These are phyloP conservation scores for Chaenocephalus aceratus DNA, from an alignment of 2,113 vertebrate genomes.

Conservation along the genomic window DNA sequence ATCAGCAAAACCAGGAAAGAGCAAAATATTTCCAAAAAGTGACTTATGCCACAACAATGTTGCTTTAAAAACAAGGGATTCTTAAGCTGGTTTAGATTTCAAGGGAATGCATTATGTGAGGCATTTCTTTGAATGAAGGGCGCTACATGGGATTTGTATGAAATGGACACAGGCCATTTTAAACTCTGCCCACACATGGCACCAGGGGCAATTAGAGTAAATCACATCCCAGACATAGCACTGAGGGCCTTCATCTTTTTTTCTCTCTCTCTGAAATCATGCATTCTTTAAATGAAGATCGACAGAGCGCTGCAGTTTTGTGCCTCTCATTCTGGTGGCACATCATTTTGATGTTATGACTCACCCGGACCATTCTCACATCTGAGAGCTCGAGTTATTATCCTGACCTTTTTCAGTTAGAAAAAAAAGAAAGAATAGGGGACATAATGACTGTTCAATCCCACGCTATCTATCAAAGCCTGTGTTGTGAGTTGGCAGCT, in stretches of 20 bases:
- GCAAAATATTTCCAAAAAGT: slow-evolving; percentile 27
- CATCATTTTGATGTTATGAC: slow-evolving; percentile 70
- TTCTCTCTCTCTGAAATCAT: slow-evolving; percentile 47
- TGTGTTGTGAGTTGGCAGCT: slow-evolving; percentile 44
- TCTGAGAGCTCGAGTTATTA: slow-evolving; percentile 45
- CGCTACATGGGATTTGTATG: neutral
- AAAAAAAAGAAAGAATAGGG: neutral
- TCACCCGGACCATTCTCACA: slow-evolving; percentile 54
- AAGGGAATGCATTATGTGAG: neutral
- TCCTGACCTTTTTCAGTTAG: slow-evolving; percentile 58
- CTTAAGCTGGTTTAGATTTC: slow-evolving; percentile 14
- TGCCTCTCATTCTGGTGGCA: slow-evolving; percentile 69
- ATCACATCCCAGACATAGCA: slow-evolving; percentile 56
- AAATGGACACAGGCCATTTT: slow-evolving; percentile 15
- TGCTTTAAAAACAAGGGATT: slow-evolving; percentile 9
- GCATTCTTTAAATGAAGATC: slow-evolving; percentile 71
- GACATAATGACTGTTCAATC: slow-evolving; percentile 22
- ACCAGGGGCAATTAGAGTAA: slow-evolving; percentile 55
- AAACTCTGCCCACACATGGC: slow-evolving; percentile 48
- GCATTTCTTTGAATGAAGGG: slow-evolving; percentile 8
- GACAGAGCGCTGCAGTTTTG: slow-evolving; percentile 43
- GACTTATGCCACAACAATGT: slow-evolving; percentile 16
- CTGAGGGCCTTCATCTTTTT: slow-evolving; percentile 52
- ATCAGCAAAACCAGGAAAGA: slow-evolving; percentile 26
- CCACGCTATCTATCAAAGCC: slow-evolving; percentile 45